Base-by-base conservation (phyloP, 2,888 invertebrate genomes). In the Zygogramma bicolorata region DNA sequence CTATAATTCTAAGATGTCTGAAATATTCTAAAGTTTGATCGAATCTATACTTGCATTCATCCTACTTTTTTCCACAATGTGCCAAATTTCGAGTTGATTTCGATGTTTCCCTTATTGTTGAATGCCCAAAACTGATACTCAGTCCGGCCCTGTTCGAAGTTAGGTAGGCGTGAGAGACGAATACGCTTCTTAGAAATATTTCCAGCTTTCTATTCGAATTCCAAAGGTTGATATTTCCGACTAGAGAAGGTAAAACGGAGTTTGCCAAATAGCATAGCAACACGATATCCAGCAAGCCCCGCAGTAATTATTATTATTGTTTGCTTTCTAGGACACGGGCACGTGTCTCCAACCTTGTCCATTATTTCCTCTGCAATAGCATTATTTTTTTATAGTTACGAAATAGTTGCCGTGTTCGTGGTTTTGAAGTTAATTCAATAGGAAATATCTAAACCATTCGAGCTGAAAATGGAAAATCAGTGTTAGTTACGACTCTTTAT, bases 211-310 rank as follows among this genome's bases (percentile, higher is more conserved):
- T 6, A 53, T 53, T 27, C 53, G 46, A 20, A 46, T 20, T 46
- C 7, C 18, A 20, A 46, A 7, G 4, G 27, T 53, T 27, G 53
- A 53, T 53, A 2, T 53, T 53, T 27, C 53, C 15, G n/a, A 53
- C 25, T 53, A n/a, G 15, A 27, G 53, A 25, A 13, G 2, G n/a
- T 4, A 6, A 15, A 25, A 53, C 5, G 3, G n/a, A 25, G 53
- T 53, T 53, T 25, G 53, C 25, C 53, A 53, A 53, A 53, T 53
- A 27, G 53, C 53, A 27, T 53, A 27, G n/a, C 27, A n/a, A 53
- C 53, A 53, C 27, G n/a, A n/a, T 53, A 53, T 25, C 6, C 13
- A 13, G 27, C 25, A 18, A 20, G 18, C 15, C 20, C 46, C 27
- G 53, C 53, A 25, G 53, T 27, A 53, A 53, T 22, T 6, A 25